Base-by-base conservation (phyloP, 2,797 vertebrate species). In the Atherinosoma microstoma region DNA sequence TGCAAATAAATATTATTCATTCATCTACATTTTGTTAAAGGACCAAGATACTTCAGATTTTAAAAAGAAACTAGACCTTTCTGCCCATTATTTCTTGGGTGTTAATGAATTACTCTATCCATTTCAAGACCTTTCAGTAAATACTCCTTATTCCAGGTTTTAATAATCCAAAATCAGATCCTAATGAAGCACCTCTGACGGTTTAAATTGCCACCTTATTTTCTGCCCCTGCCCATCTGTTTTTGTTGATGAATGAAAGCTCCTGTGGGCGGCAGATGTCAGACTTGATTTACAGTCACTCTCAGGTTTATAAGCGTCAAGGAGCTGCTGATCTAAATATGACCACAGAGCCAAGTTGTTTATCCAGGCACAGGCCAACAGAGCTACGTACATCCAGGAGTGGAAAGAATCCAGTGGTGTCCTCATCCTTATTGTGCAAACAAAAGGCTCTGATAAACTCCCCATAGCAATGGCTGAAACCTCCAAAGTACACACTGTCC, bases 391-490 rank as follows among this genome's bases (percentile, higher is more conserved):
- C 34, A 42, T 40, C 3, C 0, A 57, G 53, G 59, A 77, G 70
- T 76, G 83, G 81, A 84, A 86, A 78, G 74, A 86, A 84, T 89
- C 75, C 71, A 61, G 12, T 11, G 10, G 60, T 36, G 49, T 47
- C 70, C 65, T 67, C 53, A 15, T 51, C 36, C 75, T 70, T 83
- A 84, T 86, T 76, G 42, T n/a, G 15, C 74, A 71, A 80, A 75
- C 68, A 86, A 84, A 65, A 47, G 64, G 66, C 59, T 62, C 67
- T 45, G 74, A 83, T 81, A 78, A 82, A 58, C 57, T 64, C 29
- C 47, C 77, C 75, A 67, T 70, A 65, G 76, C 73, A 80, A 85
- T 79, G 49, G 62, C 29, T 65, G 38, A 58, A 58, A 51, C 49
- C 27, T 60, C 36, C 22, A 29, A 42, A 71, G 27, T 18, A 32